phyloP scores from a whole-genome alignment of 2,113 vertebrate genomes.

The Corvus hawaiiensis region DNA sequence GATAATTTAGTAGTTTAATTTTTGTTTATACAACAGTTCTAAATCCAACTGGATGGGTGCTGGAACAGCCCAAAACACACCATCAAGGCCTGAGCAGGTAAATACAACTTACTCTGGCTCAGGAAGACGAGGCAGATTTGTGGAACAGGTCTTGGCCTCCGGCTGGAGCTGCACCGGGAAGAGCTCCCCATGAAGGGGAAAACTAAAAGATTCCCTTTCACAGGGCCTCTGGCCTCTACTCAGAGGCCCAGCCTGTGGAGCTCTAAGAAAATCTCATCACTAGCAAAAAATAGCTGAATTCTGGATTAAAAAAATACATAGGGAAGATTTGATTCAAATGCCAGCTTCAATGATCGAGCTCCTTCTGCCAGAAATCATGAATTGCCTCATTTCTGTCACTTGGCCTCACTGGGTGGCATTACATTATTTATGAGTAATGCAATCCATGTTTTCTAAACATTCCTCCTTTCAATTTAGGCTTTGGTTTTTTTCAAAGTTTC shows the following conservation, averaged over 20 bases:
- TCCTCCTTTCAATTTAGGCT: neutral
- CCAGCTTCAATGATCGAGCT: neutral
- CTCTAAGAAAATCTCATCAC: constrained; percentile 6
- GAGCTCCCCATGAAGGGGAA: neutral
- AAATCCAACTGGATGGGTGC: neutral
- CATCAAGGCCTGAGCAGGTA: neutral
- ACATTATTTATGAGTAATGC: constrained; percentile 44
- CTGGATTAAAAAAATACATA: neutral
- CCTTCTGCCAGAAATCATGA: neutral
- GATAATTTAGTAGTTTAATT: neutral
- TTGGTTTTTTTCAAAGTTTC: neutral
- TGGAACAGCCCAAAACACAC: neutral
- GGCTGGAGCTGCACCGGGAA: neutral
- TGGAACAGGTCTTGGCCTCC: neutral
- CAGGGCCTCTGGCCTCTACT: constrained; percentile 23
- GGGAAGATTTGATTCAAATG: neutral
- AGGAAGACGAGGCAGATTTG: neutral
- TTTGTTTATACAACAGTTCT: neutral
- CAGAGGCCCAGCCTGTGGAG: neutral
- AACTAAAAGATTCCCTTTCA: constrained; percentile 1
- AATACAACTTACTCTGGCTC: neutral
- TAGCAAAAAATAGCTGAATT: constrained; percentile 22
- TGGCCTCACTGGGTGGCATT: neutral
- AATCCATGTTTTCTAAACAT: constrained; percentile 13
- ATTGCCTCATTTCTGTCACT: neutral